Percentiles rank a stretch among this genome's conserved stretches.
phyloP scores from a whole-genome alignment of 2,113 vertebrate genomes.

The Camelus dromedarius region DNA sequence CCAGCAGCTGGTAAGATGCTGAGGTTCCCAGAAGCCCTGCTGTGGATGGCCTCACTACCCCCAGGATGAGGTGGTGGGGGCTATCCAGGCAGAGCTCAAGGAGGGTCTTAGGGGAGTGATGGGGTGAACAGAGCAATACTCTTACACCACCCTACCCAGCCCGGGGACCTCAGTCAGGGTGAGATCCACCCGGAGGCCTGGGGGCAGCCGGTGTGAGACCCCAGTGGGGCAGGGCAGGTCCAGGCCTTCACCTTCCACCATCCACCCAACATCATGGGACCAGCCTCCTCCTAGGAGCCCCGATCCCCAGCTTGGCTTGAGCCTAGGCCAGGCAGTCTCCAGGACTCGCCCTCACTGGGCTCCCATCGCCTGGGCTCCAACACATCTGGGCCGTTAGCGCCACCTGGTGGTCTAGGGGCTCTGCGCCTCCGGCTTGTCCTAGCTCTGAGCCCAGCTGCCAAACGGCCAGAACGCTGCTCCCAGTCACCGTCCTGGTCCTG shows the following conservation, averaged over 20 bases:
- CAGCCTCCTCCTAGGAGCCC: neutral
- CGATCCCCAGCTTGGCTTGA: neutral
- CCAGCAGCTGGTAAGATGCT: neutral
- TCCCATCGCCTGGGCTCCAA: no score
- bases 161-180: neutral
- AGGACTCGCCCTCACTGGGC: rapidly evolving
- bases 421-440: neutral
- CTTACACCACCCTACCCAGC: neutral
- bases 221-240: neutral
- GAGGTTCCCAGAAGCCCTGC: rapidly evolving
- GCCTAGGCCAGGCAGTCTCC: neutral
- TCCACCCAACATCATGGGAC: rapidly evolving
- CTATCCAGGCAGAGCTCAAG: neutral
- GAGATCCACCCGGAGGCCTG: no score
- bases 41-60: neutral
- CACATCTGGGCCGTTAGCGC: neutral
- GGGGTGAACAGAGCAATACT: neutral
- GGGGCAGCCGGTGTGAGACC: neutral
- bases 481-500: neutral
- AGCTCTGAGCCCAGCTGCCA: neutral
- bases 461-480: neutral
- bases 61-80: neutral
- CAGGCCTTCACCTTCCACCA: rapidly evolving
- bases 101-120: no score
- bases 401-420: neutral